Evolutionary conservation across 2,888 invertebrate genomes (phyloP).

Genomic region (Heliconius cydno): DNA sequence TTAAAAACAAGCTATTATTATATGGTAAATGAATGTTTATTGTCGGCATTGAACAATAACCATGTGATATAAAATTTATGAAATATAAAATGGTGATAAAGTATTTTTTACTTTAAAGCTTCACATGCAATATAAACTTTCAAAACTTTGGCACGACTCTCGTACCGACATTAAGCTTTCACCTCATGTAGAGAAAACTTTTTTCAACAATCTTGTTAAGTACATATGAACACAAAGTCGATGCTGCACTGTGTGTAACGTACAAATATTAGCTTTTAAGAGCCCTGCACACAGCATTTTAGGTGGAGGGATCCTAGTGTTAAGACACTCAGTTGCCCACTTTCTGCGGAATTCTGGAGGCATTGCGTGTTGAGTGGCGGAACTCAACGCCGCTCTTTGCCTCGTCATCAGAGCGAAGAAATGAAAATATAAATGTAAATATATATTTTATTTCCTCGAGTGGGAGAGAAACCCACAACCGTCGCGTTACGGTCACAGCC

Average conservation of each 20-base stretch:
- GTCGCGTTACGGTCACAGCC: too few relatives aligned
- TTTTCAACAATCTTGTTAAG: constrained; percentile 17
- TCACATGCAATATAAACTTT: constrained; percentile 24
- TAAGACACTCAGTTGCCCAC: too few relatives aligned
- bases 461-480: too few relatives aligned
- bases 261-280: constrained; percentile 42
- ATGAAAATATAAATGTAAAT: too few relatives aligned
- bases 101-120: constrained; percentile 15
- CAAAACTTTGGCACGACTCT: constrained; percentile 15
- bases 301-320: too few relatives aligned
- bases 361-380: too few relatives aligned
- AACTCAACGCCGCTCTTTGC: too few relatives aligned
- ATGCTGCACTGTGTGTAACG: background rate
- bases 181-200: constrained; percentile 18
- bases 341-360: too few relatives aligned
- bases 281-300: too few relatives aligned
- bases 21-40: background rate
- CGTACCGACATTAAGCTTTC: constrained; percentile 10
- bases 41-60: constrained; percentile 34
- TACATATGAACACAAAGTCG: constrained; percentile 21
- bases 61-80: constrained; percentile 2
- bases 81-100: constrained; percentile 15
- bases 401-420: too few relatives aligned
- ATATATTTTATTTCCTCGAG: too few relatives aligned
- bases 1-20: background rate